A percentile compares a stretch with the other conserved stretches of the same genome.
Evolutionary conservation across 30 jellyfish, hydroid and myxozoan genomes (phyloP).

Genomic region (Mastigias papua): DNA sequence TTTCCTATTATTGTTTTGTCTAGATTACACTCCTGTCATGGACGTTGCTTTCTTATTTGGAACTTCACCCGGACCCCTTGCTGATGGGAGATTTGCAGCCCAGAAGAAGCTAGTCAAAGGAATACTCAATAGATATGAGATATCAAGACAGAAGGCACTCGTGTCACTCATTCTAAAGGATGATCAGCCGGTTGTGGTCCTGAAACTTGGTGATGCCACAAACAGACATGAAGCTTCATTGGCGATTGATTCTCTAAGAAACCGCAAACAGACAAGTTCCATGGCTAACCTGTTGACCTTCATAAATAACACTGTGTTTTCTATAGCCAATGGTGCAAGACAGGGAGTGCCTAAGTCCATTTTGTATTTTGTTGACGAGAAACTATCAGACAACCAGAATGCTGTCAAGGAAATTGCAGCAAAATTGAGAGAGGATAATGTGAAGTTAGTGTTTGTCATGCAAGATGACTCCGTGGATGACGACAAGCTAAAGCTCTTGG

Average conservation of each 20-base stretch:
- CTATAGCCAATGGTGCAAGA: slow-evolving; percentile 84
- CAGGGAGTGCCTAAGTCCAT: slow-evolving; percentile 77
- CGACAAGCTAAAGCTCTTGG: slow-evolving; percentile 29
- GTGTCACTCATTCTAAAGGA: slow-evolving; percentile 60
- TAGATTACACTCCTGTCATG: slow-evolving; percentile 19
- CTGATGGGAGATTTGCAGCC: slow-evolving; percentile 39
- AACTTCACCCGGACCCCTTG: slow-evolving; percentile 43
- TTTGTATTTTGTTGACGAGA: slow-evolving; percentile 76
- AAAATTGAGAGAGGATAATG: slow-evolving; percentile 71
- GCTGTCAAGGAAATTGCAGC: slow-evolving; percentile 70
- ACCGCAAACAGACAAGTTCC: slow-evolving; percentile 19
- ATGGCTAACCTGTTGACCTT: slow-evolving; percentile 53
- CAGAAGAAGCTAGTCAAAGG: slow-evolving; percentile 47
- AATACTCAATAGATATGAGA: slow-evolving; percentile 34
- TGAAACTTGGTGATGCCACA: slow-evolving; percentile 45
- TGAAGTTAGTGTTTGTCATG: slow-evolving; percentile 74
- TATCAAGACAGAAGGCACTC: slow-evolving; percentile 33
- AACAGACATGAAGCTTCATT: neutral
- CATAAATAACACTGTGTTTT: slow-evolving; percentile 81
- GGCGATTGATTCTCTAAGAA: slow-evolving; percentile 2
- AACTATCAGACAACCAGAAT: slow-evolving; percentile 26
- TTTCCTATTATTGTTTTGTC: neutral
- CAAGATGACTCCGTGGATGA: slow-evolving; percentile 51
- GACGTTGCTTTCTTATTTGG: slow-evolving; percentile 70
- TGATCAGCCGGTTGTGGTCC: slow-evolving; percentile 23